Evolutionary conservation across 2,113 vertebrate species (phyloP), one percentile per base, ranked within the genome.

Genomic region (Ceuthmochares aereus): DNA sequence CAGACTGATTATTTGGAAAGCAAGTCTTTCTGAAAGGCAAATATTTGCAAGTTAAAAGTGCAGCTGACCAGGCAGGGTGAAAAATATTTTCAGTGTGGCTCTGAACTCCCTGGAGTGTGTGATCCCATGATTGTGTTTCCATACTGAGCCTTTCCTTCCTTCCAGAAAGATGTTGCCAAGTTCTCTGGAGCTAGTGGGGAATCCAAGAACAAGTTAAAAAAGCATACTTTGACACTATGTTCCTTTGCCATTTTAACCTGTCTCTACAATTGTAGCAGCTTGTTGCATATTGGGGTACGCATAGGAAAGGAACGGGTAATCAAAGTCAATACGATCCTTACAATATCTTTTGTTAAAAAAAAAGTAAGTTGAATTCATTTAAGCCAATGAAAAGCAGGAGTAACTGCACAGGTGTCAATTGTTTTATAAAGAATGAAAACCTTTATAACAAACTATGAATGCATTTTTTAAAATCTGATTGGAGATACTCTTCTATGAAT

Each of bases 121-220:
- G 83, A 81, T 89, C 69, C 60, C 60, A 81, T 8, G 12, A 37
- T 70, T 88, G 49, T 77, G 55, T 88, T 96, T 90, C 89, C 55
- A 80, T 63, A 23, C 72, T 70, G 60, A 97, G 51, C 68, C 64
- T 81, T 96, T 97, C 86, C 95, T 97, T 97, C 96, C 96, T 92
- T 92, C 73, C 86, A 95, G 73, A 56, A 84, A 25, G 59, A 63
- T 45, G n/a, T 56, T 91, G 93, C 92, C 95, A 96, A 96, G 63
- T 88, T 77, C 88, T 84, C 64, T 91, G 79, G 52, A 74, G 49
- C 60, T 85, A 67, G 12, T 77, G 86, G 68, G 59, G 63, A 93
- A 90, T 92, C 59, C 42, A 88, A 74, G 59, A 83, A 49, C 30
- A 82, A 91, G 45, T 62, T 83, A 2, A 56, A 83, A 94, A 77